These are phyloP conservation scores for Pelecanoides urinatrix DNA, from an alignment of 2,113 vertebrate genomes.

Conservation along the genomic window DNA sequence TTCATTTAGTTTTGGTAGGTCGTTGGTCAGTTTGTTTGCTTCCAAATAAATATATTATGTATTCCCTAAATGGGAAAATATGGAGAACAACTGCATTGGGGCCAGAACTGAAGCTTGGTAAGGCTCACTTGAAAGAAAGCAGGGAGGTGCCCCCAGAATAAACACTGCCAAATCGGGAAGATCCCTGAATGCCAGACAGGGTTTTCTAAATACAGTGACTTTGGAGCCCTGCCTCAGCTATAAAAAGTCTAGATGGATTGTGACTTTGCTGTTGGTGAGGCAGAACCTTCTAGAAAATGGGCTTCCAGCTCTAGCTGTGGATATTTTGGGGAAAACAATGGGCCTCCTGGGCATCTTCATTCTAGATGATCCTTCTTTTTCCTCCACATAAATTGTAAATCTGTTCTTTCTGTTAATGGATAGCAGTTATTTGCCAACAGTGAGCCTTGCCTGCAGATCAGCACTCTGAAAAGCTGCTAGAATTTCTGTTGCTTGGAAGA, in stretches of 20 bases:
- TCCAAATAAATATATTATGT: neutral
- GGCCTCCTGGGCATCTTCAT: neutral
- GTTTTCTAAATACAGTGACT: neutral
- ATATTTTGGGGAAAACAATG: neutral
- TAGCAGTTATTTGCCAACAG: neutral
- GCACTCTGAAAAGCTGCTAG: neutral
- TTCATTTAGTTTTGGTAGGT: neutral
- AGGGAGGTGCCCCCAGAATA: neutral
- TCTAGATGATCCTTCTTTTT: neutral
- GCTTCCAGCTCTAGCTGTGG: neutral
- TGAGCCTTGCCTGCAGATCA: neutral
- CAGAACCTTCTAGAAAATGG: neutral
- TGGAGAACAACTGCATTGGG: neutral
- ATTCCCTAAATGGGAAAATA: neutral
- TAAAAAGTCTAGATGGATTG: neutral
- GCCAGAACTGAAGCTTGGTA: neutral
- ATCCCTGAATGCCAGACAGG: neutral
- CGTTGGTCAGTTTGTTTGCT: neutral
- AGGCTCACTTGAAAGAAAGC: neutral
- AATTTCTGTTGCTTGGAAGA: neutral
- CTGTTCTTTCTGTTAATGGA: neutral
- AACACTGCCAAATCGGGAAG: neutral
- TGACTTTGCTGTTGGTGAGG: neutral
- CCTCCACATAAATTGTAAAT: neutral
- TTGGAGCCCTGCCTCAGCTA: neutral